phyloP scores from a whole-genome alignment of 2,797 vertebrate species.

The Myiothlypis chrysogaster region DNA sequence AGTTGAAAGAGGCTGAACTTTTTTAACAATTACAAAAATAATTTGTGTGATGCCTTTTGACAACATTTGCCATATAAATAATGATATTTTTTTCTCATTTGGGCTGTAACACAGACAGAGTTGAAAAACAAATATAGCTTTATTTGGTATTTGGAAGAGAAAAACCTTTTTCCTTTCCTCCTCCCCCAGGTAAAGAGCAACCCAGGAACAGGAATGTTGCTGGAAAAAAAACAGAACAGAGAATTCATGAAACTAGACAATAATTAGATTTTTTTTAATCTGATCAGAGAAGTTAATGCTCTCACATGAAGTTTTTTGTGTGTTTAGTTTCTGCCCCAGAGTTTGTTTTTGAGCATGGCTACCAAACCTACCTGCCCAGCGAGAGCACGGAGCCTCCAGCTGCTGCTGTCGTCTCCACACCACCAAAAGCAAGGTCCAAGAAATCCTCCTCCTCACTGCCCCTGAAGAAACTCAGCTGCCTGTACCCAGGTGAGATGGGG shows the following conservation, averaged over 20 bases:
- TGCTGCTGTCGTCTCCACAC: constrained; percentile 62
- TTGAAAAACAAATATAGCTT: background rate
- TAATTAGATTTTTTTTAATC: background rate
- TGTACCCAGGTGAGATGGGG: constrained; percentile 85
- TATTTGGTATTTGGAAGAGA: background rate
- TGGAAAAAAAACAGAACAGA: background rate
- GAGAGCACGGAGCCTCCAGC: constrained; percentile 83
- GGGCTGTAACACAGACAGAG: background rate
- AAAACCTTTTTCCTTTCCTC: background rate
- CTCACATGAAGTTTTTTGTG: background rate
- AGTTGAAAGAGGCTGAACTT: background rate
- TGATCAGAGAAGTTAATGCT: background rate
- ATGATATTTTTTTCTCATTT: background rate
- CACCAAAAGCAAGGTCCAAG: constrained; percentile 83
- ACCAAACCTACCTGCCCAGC: constrained; percentile 86
- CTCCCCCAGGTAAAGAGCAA: background rate
- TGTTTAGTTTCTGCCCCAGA: constrained; percentile 83
- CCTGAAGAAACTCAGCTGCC: constrained; percentile 90
- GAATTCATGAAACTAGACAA: background rate
- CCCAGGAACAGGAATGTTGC: background rate
- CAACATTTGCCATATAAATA: background rate
- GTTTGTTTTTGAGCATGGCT: constrained; percentile 90
- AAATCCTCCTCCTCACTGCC: constrained; percentile 79
- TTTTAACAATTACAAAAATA: background rate
- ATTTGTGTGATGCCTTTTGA: background rate